Base-by-base conservation (phyloP, 2,888 invertebrate genomes). In the Endomychus coccineus region DNA sequence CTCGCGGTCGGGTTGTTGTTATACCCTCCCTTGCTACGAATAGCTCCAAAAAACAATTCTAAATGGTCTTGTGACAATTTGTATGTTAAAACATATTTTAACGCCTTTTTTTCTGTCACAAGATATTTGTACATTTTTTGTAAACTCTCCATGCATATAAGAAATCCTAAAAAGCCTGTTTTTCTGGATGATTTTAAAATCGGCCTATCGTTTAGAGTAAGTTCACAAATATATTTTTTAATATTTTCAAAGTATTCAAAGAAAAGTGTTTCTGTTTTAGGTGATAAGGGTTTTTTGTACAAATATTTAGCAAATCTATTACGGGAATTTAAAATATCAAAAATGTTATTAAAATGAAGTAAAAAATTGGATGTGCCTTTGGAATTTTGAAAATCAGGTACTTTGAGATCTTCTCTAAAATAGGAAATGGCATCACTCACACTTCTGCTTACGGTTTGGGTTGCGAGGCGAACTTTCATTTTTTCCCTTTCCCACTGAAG, bases 311-410 rank as follows among this genome's bases (percentile, higher is more conserved):
- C 11, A 11, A 19, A 30, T 10, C 13, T 19, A 19, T 30, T 30
- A 19, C 41, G 27, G 4, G 36, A 43, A 23, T 47, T 43, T 10
- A 45, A 45, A 17, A 47, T 39, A 27, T 45, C 42, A 29, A 47
- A 44, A 3, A 45, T 2, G 29, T 44, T 32, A 30, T 47, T 45
- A 25, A 47, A 42, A 4, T 16, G 29, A 21, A 31, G 12, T 14
- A 43, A 11, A 14, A 47, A 45, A 27, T 38, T 16, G 11, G 36
- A 17, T 17, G 43, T 47, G 7, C 37, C 34, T 16, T 30, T 36
- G 14, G 31, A 28, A 15, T 35, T 22, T 33, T 32, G 1, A 39
- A 45, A 47, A 10, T 23, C 6, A 25, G 22, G 24, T 4, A 10
- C 13, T 7, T 36, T 31, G 16, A 45, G 17, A 36, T 44, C 44